Percentiles rank a stretch among this genome's conserved stretches.
Evolutionary conservation across 2,113 vertebrate species (phyloP).

Genomic region (Mustelus asterias): DNA sequence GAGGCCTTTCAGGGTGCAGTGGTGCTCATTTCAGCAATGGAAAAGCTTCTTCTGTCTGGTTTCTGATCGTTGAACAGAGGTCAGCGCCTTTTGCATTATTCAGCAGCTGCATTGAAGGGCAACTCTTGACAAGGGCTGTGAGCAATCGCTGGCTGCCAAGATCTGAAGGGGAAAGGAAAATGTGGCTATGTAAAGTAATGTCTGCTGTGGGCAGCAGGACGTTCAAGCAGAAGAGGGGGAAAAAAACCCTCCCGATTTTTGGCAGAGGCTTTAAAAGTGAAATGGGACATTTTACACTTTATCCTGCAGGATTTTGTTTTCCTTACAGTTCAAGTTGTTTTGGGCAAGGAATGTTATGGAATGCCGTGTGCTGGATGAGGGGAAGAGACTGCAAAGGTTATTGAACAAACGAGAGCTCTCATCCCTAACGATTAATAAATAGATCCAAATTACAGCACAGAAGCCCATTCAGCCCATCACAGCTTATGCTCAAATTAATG

Average conservation of each 20-base stretch:
- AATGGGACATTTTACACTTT: not conserved
- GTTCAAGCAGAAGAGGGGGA: not conserved
- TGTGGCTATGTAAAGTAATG: not conserved
- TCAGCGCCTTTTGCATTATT: constrained; percentile 1
- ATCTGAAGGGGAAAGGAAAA: not conserved
- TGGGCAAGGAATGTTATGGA: not conserved
- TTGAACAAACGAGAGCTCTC: not conserved
- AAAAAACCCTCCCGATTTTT: not conserved
- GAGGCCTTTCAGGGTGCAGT: not conserved
- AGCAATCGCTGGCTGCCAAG: not conserved
- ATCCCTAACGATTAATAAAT: not conserved
- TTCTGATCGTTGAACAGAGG: constrained; percentile 9
- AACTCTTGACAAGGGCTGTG: not conserved
- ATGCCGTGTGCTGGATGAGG: too few species aligned
- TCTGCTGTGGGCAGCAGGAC: not conserved
- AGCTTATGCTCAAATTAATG: too few species aligned
- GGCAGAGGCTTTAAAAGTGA: not conserved
- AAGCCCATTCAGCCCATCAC: not conserved
- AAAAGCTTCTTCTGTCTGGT: not conserved
- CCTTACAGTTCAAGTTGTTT: not conserved
- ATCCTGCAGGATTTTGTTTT: not conserved
- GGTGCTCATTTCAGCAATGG: not conserved
- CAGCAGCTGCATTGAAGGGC: not conserved
- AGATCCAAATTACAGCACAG: not conserved
- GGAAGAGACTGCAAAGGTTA: too few species aligned